These are phyloP conservation scores for Ammospiza maritima DNA, from an alignment of 2,797 vertebrate genomes.

Conservation along the genomic window DNA sequence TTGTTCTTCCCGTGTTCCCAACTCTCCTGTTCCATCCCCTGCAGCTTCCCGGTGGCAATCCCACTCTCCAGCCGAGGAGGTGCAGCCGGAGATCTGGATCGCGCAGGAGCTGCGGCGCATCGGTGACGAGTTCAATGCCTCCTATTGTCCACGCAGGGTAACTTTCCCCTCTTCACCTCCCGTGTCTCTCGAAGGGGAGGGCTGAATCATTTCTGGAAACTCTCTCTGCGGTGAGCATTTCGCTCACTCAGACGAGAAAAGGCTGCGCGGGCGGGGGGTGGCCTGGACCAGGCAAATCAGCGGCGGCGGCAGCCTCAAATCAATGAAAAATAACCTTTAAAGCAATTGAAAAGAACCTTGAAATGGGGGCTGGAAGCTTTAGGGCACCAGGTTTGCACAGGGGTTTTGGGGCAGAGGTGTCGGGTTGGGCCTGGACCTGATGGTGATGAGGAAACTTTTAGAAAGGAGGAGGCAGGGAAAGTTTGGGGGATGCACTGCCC, in stretches of 20 bases:
- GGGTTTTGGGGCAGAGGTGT: accelerated
- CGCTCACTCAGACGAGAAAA: not conserved
- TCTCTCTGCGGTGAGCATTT: not conserved
- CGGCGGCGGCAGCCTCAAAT: accelerated
- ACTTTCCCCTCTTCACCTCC: conserved; percentile 22
- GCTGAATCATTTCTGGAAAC: conserved; percentile 57
- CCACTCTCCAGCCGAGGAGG: conserved; percentile 73
- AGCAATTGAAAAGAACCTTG: not conserved
- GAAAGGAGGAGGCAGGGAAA: not conserved
- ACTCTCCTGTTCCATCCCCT: not conserved
- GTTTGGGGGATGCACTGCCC: not conserved
- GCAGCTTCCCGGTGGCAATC: conserved; percentile 76
- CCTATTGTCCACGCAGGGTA: conserved; percentile 79
- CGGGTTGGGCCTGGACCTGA: not conserved
- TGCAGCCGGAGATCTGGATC: conserved; percentile 82
- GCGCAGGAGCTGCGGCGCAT: conserved; percentile 88
- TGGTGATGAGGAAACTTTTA: accelerated
- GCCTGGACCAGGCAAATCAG: not conserved
- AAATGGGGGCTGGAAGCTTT: not conserved
- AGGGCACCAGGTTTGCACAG: accelerated
- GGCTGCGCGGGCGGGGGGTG: not conserved
- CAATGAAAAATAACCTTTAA: not conserved
- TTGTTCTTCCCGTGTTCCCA: not conserved
- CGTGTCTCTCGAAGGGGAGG: conserved; percentile 8
- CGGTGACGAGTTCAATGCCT: conserved; percentile 89